A percentile compares a stretch with the other conserved stretches of the same genome.
phyloP scores from a whole-genome alignment of 1,140 invertebrate genomes.

The Platyura marginata region DNA sequence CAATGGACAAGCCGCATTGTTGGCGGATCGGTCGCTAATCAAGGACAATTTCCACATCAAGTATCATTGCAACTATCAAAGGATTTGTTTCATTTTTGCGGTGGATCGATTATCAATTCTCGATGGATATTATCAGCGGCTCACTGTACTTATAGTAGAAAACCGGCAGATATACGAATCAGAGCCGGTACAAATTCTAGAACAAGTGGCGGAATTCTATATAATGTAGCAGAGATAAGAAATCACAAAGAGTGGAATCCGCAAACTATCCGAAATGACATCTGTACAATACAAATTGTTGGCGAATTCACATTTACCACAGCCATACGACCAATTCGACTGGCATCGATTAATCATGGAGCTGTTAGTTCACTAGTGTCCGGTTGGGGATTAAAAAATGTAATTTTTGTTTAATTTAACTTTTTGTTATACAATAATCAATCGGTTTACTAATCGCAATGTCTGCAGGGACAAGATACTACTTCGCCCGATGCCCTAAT shows the following conservation, averaged over 20 bases:
- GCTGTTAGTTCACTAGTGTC: neutral
- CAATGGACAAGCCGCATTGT: no score
- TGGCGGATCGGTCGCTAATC: slow-evolving; percentile 8
- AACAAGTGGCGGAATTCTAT: neutral
- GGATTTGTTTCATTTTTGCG: slow-evolving; percentile 28
- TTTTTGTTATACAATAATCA: neutral
- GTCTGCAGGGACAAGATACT: slow-evolving; percentile 5
- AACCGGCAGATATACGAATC: neutral
- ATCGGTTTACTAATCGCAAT: neutral
- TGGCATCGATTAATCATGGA: neutral
- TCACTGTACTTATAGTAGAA: slow-evolving; percentile 1
- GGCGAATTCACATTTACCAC: neutral
- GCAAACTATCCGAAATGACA: neutral
- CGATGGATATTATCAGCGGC: slow-evolving; percentile 10
- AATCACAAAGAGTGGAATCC: neutral
- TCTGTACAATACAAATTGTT: neutral
- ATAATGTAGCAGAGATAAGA: neutral
- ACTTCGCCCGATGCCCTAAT: slow-evolving; percentile 5
- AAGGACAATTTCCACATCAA: slow-evolving; percentile 11
- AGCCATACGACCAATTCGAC: neutral
- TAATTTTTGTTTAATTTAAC: neutral
- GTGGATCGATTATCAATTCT: slow-evolving; percentile 24
- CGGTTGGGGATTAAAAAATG: slow-evolving; percentile 1
- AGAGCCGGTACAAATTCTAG: neutral
- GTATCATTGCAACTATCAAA: slow-evolving; percentile 10